Base-by-base conservation (phyloP, 2,888 invertebrate species). In the Callimorpha dominula region DNA sequence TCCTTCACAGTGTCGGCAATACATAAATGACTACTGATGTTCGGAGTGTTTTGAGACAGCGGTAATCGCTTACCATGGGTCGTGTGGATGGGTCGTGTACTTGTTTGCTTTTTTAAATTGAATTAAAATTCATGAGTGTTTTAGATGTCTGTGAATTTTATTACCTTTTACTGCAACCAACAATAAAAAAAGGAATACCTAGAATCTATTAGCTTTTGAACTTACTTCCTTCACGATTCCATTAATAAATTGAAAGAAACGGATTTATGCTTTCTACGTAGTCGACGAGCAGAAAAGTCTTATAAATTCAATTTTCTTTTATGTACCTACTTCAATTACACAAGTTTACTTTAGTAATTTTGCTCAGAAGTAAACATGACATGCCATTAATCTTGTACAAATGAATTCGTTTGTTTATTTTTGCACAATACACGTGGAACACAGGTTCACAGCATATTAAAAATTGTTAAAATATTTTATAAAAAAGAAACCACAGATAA, bases 251-350 rank as follows among this genome's bases (percentile, higher is more conserved):
- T 71, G 57, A 46, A 68, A 62, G 57, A 69, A 65, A 65, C 15
- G 62, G 62, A 78, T 74, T 74, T 65, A 60, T 65, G 65, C 68
- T 69, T 68, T 49, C 42, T 63, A 68, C 63, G 52, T n/a, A 68
- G 65, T 9, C 52, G 31, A 63, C 49, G 68, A 66, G 52, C 20
- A 31, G 69, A 46, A 70, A 64, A 64, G 64, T 42, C 52, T 70
- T 64, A 64, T n/a, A 54, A n/a, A 50, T 62, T 63, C 63, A 69
- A 50, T 50, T 63, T 69, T 69, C 50, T 42, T 69, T 63, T 15
- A 62, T 40, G 40, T 40, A 62, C 62, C 31, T 31, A 31, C 31
- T 31, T 31, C 2, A 31, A 2, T 31, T 31, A 31, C 31, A 31
- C 2, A 31, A 31, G 43, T 40, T 40, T 62, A 14, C 62, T 40